Evolutionary conservation across 2,113 vertebrate genomes (phyloP).

Genomic region (Pluvialis apricaria): DNA sequence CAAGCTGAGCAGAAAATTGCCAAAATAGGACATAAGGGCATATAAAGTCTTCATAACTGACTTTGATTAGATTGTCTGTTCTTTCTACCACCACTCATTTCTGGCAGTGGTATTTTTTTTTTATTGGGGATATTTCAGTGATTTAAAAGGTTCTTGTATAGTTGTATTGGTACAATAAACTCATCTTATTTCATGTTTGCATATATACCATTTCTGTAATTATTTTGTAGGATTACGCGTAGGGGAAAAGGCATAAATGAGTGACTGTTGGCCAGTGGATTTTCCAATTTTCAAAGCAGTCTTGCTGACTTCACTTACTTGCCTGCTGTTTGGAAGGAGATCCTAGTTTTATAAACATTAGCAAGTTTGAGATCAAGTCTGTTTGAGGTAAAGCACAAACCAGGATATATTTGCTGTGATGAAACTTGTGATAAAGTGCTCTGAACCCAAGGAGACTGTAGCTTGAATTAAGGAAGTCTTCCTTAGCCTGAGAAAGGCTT

Average conservation of each 20-base stretch:
- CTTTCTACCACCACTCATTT: neutral
- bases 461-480: neutral
- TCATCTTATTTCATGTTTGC: neutral
- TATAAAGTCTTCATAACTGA: neutral
- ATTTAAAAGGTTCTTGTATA: neutral
- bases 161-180: neutral
- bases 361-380: neutral
- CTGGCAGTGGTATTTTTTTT: neutral
- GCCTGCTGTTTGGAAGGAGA: neutral
- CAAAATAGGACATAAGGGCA: neutral
- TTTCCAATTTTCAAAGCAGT: neutral
- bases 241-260: neutral
- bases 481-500: neutral
- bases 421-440: neutral
- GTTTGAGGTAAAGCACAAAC: neutral
- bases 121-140: rapidly evolving
- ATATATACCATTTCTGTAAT: neutral
- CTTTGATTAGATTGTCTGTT: neutral
- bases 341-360: neutral
- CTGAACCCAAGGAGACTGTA: neutral
- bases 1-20: neutral
- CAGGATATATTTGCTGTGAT: neutral
- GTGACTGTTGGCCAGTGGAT: neutral
- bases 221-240: neutral
- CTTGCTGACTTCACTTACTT: neutral